Base-by-base conservation (phyloP, 2,797 vertebrate species). In the Eurystomus glaucurus region DNA sequence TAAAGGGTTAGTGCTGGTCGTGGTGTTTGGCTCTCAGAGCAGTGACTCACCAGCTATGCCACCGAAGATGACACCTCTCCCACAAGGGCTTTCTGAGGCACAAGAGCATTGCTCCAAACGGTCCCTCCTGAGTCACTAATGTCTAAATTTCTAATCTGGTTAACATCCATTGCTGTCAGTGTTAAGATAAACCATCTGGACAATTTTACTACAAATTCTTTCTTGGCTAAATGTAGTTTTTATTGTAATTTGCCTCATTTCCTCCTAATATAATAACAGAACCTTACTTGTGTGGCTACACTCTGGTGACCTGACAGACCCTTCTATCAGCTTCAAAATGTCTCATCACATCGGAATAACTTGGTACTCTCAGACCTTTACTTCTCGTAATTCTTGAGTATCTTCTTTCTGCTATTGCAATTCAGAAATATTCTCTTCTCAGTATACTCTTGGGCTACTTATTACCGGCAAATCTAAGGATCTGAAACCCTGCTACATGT, bases 161-260 rank as follows among this genome's bases (percentile, higher is more conserved):
- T 93, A 96, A 89, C 84, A 80, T 92, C 93, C 85, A 93, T 93
- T 89, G 86, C 88, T 93, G 86, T 82, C 94, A 94, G 86, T 64
- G 90, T 91, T 93, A 95, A 91, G 60, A 95, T 29, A 96, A 94
- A 93, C 91, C 94, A 96, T 96, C 93, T 95, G 96, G 91, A 93
- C 70, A 84, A 71, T 79, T 90, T 7, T 84, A 62, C 64, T 92
- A 82, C 54, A 87, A 89, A 80, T 87, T 85, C 70, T 39, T 97
- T 76, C 60, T 52, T 70, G 33, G 79, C 13, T 58, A 89, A 90
- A 90, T 61, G 85, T 57, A 83, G 70, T 45, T 95, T 93, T 96
- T 82, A 92, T 76, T 94, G 83, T 86, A 94, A 95, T 96, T 96
- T 96, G 83, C 90, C 90, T 95, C 72, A 86, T 94, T 94, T 96